These are phyloP conservation scores for Haemorhous mexicanus DNA, from an alignment of 2,113 vertebrate genomes.

Conservation along the genomic window DNA sequence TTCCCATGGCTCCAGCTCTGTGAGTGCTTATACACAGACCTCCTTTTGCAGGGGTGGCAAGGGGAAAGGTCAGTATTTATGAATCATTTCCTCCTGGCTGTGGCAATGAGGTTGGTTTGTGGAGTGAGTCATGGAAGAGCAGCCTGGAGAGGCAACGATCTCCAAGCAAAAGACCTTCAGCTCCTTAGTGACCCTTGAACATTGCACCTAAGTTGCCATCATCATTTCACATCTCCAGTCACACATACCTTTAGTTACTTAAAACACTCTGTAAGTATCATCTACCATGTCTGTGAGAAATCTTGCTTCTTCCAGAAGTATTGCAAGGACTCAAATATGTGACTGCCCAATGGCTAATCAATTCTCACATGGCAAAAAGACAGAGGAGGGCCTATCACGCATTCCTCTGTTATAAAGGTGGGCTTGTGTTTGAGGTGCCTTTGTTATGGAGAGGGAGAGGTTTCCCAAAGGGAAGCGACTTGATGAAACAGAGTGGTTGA, in stretches of 20 bases:
- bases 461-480: neutral
- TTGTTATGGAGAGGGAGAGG: neutral
- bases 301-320: neutral
- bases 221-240: neutral
- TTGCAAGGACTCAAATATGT: neutral
- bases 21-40: constrained; percentile 68
- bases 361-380: neutral
- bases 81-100: constrained; percentile 79
- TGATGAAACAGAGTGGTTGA: neutral
- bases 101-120: constrained; percentile 61
- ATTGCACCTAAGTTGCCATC: neutral
- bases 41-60: constrained; percentile 68
- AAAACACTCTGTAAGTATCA: neutral
- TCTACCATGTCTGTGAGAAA: neutral
- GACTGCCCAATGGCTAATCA: neutral
- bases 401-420: neutral
- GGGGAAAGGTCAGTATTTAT: constrained; percentile 73
- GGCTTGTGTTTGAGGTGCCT: neutral
- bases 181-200: neutral
- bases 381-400: neutral
- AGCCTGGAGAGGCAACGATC: constrained; percentile 21
- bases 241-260: neutral
- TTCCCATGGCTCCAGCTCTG: constrained; percentile 56
- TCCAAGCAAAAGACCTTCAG: constrained; percentile 9
- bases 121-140: constrained; percentile 70